Evolutionary conservation across 2,888 invertebrate genomes (phyloP), one percentile per base, ranked within the genome.

Genomic region (Spilarctia lutea): DNA sequence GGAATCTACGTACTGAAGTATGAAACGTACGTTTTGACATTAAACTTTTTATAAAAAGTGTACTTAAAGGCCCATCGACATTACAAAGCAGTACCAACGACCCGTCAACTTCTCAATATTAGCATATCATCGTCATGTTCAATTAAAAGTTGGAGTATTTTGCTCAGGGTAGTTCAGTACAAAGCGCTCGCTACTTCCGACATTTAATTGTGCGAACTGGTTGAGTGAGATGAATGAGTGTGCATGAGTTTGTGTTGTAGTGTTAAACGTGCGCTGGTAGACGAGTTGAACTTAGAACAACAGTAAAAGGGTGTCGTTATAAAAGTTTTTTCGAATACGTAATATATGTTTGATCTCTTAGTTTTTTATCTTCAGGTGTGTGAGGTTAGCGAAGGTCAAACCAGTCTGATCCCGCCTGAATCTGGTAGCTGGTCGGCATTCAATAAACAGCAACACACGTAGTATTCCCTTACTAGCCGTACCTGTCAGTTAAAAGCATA

Each of bases 71-170:
- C 35, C 35, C 66, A 56, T 65, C n/a, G 30, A 65, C 39, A 73
- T 76, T 71, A 71, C 71, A 68, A 52, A 71, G 69, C 73, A 73
- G 68, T 73, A 65, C 42, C 45, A 18, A 24, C 52, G 56, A 7
- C 30, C 42, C 68, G 68, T 65, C 65, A 42, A 68, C 52, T 63
- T 20, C 30, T 65, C 39, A 76, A 71, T 69, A 75, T 76, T 68
- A 76, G 68, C 79, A 75, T 75, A 82, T 79, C 69, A 83, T 77
- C 71, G 69, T 69, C 75, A 69, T 75, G 79, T 84, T 78, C 76
- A 80, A 83, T 79, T 83, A 80, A 77, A 84, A 83, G 68, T 84
- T 79, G 65, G 33, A 71, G 68, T 74, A 74, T 68, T 75, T 73
- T 65, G 73, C 73, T 65, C 70, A 42, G 30, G 48, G 35, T 70